phyloP scores from a whole-genome alignment of 1,140 invertebrate species.

The Sweltsa coloradensis region DNA sequence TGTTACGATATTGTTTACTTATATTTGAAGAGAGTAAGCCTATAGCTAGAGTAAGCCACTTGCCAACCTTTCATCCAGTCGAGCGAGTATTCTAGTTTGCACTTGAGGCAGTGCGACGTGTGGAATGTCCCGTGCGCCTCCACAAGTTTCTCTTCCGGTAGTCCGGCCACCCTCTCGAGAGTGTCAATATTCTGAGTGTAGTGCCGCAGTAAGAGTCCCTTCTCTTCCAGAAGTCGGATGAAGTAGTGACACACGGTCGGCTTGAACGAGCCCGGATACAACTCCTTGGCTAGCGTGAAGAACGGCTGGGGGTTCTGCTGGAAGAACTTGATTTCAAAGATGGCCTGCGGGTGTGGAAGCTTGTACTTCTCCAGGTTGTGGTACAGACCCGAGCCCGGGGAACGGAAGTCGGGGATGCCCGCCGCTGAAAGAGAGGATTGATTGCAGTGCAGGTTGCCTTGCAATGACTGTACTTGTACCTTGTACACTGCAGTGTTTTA shows the following conservation, averaged over 20 bases:
- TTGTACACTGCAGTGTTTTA: too few relatives aligned
- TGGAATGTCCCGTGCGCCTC: conserved; percentile 92
- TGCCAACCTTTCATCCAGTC: conserved; percentile 80
- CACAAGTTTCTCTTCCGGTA: conserved; percentile 73
- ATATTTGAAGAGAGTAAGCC: too few relatives aligned
- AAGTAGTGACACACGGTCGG: conserved; percentile 79
- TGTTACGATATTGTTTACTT: too few relatives aligned
- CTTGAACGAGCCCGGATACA: conserved; percentile 70
- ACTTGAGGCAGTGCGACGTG: conserved; percentile 74
- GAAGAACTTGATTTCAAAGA: conserved; percentile 84
- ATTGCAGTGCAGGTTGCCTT: too few relatives aligned
- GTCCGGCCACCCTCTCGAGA: conserved; percentile 74
- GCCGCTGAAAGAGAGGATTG: conserved; percentile 55
- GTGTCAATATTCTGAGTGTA: conserved; percentile 94
- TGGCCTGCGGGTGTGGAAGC: conserved; percentile 85
- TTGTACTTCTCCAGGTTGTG: conserved; percentile 86
- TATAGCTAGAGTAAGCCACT: too few relatives aligned
- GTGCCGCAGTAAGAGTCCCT: conserved; percentile 65
- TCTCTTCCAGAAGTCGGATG: conserved; percentile 63
- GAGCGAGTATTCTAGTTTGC: conserved; percentile 57
- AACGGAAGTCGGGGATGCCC: conserved; percentile 90
- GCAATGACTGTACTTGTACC: not conserved
- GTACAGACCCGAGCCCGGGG: conserved; percentile 83
- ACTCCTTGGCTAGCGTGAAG: conserved; percentile 71
- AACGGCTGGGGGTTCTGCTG: conserved; percentile 73